A percentile compares a stretch with the other conserved stretches of the same genome.
Evolutionary conservation across 2,888 invertebrate genomes (phyloP).

Genomic region (Athalia rosae): DNA sequence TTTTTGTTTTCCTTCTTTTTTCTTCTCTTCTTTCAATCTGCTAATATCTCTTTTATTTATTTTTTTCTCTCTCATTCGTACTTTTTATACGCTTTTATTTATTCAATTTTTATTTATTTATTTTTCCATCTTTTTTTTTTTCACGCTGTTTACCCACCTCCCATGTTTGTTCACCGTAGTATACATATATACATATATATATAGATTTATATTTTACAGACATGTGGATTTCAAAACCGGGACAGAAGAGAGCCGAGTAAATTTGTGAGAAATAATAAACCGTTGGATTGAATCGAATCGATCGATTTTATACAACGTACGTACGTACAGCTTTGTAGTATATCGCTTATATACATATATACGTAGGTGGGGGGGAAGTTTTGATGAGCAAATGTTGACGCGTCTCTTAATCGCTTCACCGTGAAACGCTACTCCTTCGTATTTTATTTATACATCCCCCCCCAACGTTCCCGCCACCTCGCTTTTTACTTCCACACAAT

Average conservation of each 20-base stretch:
- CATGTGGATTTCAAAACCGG: too few species aligned
- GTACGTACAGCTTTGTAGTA: too few species aligned
- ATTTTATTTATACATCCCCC: neutral
- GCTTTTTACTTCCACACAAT: neutral
- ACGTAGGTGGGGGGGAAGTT: too few species aligned
- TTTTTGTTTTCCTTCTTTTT: neutral
- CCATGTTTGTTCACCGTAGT: neutral
- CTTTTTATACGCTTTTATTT: neutral
- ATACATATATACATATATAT: neutral
- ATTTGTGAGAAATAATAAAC: too few species aligned
- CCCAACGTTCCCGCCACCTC: neutral
- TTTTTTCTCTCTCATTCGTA: neutral
- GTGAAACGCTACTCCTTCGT: neutral
- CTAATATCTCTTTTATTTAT: constrained; percentile 18
- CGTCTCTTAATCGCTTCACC: neutral
- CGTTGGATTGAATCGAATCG: too few species aligned
- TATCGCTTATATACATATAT: too few species aligned
- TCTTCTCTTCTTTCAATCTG: constrained; percentile 4
- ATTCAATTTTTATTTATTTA: neutral
- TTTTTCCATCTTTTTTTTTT: neutral
- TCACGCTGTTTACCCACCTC: neutral
- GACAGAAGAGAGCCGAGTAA: too few species aligned
- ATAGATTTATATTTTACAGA: too few species aligned
- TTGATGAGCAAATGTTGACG: too few species aligned
- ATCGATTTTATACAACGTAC: too few species aligned